A percentile compares a stretch with the other conserved stretches of the same genome.
Conservation (phyloP, 2,113 vertebrate species). For the Pseudolaguvia tuberculata region DNA sequence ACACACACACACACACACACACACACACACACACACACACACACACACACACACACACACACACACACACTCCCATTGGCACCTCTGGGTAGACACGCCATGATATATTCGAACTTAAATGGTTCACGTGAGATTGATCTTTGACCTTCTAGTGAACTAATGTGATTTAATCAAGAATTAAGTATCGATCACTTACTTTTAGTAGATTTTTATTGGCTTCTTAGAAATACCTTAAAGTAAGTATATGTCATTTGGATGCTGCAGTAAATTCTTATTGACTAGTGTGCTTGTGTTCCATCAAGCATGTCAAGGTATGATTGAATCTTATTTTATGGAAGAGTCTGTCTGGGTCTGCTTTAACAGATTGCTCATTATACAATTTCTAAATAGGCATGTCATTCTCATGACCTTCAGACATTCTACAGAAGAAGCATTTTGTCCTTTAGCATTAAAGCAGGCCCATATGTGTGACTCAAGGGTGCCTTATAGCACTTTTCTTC, state of each 20-base stretch:
- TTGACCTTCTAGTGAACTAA: slow-evolving; percentile 30
- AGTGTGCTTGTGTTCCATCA: slow-evolving; percentile 2
- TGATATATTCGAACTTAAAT: not conserved
- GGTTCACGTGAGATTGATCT: slow-evolving; percentile 15
- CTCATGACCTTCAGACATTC: no score
- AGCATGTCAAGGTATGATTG: slow-evolving; percentile 1
- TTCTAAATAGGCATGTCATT: slow-evolving; percentile 31
- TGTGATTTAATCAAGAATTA: slow-evolving; percentile 22
- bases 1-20: no score
- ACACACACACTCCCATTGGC: no score
- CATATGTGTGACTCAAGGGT: slow-evolving; percentile 18
- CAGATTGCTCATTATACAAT: slow-evolving; percentile 43
- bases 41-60: no score
- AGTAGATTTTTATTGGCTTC: slow-evolving; percentile 9
- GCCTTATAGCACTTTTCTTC: slow-evolving; percentile 1
- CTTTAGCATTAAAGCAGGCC: slow-evolving; percentile 8
- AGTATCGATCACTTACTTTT: slow-evolving; percentile 6
- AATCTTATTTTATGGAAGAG: not conserved
- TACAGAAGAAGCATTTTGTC: not conserved
- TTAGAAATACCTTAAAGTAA: not conserved
- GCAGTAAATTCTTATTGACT: slow-evolving; percentile 1
- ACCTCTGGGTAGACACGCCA: not conserved
- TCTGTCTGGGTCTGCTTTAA: slow-evolving; percentile 18
- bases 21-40: no score
- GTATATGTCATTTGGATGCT: not conserved